phyloP scores from a whole-genome alignment of 2,113 vertebrate genomes.

The human (Homo sapiens) region GRCh38 chr11:30453001-30453500 shows the following conservation, averaged over 20 bases:
- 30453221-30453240: neutral
- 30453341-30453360: neutral
- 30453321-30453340: neutral
- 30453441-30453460: constrained; percentile 66
- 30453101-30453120: constrained; percentile 10
- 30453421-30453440: constrained; percentile 62
- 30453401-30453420: constrained; percentile 53
- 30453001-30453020: neutral
- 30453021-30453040: neutral
- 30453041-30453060: neutral
- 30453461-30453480: constrained; percentile 68
- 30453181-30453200: neutral
- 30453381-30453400: constrained; percentile 62
- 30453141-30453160: neutral
- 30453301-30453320: neutral
- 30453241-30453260: neutral
- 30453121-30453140: neutral
- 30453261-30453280: neutral
- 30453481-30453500: constrained; percentile 66
- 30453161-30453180: neutral
- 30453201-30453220: neutral
- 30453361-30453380: constrained; percentile 23
- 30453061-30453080: neutral
- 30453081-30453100: neutral
- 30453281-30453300: neutral